phyloP scores from a whole-genome alignment of 2,888 invertebrate species.

The Calephelis perditalis region DNA sequence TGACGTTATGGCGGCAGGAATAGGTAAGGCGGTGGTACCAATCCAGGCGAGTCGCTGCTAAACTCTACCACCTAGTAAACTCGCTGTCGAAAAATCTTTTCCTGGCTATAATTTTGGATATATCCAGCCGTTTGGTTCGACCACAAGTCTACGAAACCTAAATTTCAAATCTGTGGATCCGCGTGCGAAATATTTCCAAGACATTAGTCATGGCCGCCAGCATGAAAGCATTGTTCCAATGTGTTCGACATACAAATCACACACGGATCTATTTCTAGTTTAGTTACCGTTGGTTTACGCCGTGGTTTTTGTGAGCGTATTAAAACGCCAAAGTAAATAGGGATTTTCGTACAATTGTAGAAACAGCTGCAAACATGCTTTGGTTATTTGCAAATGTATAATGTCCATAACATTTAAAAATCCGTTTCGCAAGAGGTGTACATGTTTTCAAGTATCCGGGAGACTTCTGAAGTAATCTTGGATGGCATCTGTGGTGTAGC shows the following conservation, averaged over 20 bases:
- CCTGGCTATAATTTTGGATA: too few species aligned
- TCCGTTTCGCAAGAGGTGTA: too few species aligned
- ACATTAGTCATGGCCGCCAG: constrained; percentile 55
- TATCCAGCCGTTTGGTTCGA: too few species aligned
- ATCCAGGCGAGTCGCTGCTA: too few species aligned
- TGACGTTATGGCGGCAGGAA: too few species aligned
- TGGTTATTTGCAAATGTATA: constrained; percentile 3
- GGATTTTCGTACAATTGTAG: constrained; percentile 2
- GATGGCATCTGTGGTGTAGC: too few species aligned
- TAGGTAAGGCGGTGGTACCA: too few species aligned
- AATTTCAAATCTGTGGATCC: constrained; percentile 31
- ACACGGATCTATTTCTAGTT: constrained; percentile 61
- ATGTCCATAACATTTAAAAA: not conserved
- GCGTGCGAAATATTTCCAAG: constrained; percentile 48
- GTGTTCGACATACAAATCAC: constrained; percentile 57
- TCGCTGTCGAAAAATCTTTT: too few species aligned
- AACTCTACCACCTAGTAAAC: too few species aligned
- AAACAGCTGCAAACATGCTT: constrained; percentile 2
- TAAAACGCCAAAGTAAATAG: constrained; percentile 45
- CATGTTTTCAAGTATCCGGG: too few species aligned
- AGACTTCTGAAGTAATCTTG: too few species aligned
- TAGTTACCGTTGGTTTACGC: constrained; percentile 53
- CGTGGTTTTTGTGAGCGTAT: constrained; percentile 53
- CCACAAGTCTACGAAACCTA: too few species aligned
- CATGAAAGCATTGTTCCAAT: constrained; percentile 59